A percentile compares a stretch with the other conserved stretches of the same genome.
These are phyloP conservation scores for Dicerorhinus sumatrensis DNA, from an alignment of 2,113 vertebrate species.

Conservation along the genomic window DNA sequence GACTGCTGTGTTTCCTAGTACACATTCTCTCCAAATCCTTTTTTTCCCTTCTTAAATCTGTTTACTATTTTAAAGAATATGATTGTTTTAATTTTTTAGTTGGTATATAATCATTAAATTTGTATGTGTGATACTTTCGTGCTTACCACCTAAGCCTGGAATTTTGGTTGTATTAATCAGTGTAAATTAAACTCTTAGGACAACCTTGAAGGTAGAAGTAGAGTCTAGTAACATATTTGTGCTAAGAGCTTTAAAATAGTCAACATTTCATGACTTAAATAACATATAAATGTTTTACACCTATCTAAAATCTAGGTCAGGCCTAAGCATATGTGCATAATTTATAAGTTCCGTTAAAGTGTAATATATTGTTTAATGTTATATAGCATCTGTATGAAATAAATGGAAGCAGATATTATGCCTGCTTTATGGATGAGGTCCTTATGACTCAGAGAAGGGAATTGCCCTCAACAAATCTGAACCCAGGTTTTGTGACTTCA, in stretches of 20 bases:
- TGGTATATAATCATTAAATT: neutral
- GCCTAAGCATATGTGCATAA: neutral
- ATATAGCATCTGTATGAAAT: neutral
- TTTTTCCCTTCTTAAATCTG: neutral
- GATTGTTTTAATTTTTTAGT: neutral
- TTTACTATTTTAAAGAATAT: constrained; percentile 1
- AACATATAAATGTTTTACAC: neutral
- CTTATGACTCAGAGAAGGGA: neutral
- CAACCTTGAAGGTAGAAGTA: constrained; percentile 4
- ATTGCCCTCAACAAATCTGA: neutral
- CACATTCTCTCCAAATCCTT: neutral
- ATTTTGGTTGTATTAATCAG: neutral
- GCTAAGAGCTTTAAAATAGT: neutral
- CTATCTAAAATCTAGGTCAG: neutral
- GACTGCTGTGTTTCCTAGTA: neutral
- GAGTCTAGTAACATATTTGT: neutral
- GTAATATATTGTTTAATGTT: neutral
- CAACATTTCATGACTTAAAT: neutral
- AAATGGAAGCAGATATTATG: neutral
- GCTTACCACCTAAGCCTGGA: neutral
- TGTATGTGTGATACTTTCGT: neutral
- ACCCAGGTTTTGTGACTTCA: neutral
- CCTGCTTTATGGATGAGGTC: neutral
- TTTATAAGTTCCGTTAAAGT: neutral
- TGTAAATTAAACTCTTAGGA: constrained; percentile 25